These are phyloP conservation scores for Tenrec ecaudatus DNA, from an alignment of 2,113 vertebrate species.

Conservation along the genomic window DNA sequence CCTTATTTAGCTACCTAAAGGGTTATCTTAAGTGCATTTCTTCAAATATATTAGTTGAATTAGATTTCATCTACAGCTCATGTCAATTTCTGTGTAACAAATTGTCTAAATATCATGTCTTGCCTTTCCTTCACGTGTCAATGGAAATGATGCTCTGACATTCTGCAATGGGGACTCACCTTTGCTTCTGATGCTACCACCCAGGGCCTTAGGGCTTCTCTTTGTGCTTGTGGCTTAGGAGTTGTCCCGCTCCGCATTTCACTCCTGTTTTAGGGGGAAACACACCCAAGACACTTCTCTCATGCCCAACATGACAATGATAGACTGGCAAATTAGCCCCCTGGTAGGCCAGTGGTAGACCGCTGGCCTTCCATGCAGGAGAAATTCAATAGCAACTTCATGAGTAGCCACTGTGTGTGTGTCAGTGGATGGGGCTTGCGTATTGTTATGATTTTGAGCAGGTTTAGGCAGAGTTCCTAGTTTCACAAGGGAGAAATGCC, in stretches of 20 bases:
- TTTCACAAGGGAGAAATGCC: background rate
- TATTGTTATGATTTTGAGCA: background rate
- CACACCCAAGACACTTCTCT: background rate
- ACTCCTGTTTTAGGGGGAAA: background rate
- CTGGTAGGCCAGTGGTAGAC: background rate
- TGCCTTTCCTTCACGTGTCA: background rate
- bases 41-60: constrained; percentile 19
- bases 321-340: background rate
- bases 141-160: background rate
- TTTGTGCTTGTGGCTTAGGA: background rate
- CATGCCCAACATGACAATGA: background rate
- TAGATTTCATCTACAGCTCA: constrained; percentile 14
- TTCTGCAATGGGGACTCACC: background rate
- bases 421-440: no score
- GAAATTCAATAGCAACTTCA: background rate
- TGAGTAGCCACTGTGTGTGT: no score
- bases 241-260: background rate
- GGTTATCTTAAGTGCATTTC: constrained; percentile 33
- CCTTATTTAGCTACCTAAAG: constrained; percentile 33
- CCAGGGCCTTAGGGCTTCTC: background rate
- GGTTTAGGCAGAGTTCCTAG: background rate
- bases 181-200: background rate
- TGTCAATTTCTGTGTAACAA: background rate
- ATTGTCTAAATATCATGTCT: background rate
- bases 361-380: background rate